These are phyloP conservation scores for Patella vulgata DNA, from an alignment of 1,140 invertebrate species.

Conservation along the genomic window DNA sequence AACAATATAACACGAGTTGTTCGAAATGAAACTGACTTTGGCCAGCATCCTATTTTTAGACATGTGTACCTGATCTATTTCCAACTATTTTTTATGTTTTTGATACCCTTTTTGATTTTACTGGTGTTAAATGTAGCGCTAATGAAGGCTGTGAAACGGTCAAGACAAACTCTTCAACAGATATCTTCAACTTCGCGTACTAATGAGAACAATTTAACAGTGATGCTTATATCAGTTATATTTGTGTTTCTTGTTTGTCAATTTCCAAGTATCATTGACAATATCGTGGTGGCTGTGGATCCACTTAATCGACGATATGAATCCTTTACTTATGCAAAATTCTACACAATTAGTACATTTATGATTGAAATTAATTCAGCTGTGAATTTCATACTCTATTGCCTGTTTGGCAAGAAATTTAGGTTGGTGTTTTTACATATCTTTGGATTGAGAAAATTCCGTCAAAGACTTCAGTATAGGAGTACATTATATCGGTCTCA, in stretches of 20 bases:
- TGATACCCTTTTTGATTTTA: constrained; percentile 76
- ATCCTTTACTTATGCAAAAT: constrained; percentile 27
- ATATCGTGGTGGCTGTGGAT: constrained; percentile 51
- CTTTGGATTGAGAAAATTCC: constrained; percentile 73
- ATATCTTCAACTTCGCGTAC: constrained; percentile 46
- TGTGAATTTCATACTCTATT: constrained; percentile 79
- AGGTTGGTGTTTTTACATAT: constrained; percentile 86
- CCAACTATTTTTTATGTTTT: constrained; percentile 72
- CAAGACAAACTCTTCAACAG: constrained; percentile 55
- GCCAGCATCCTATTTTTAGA: constrained; percentile 71
- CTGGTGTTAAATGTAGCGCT: constrained; percentile 79
- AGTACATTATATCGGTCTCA: constrained; percentile 29
- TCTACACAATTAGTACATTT: constrained; percentile 79
- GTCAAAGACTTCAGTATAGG: constrained; percentile 24
- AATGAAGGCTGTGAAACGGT: constrained; percentile 75
- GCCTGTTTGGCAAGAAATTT: constrained; percentile 95
- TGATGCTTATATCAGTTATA: constrained; percentile 81
- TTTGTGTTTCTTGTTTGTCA: constrained; percentile 81
- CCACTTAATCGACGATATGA: not conserved
- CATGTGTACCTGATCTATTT: constrained; percentile 76
- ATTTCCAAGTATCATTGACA: constrained; percentile 69
- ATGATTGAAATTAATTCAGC: constrained; percentile 76
- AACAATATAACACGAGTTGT: constrained; percentile 13
- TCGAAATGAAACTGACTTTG: constrained; percentile 39
- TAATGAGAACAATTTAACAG: constrained; percentile 78